A percentile compares a stretch with the other conserved stretches of the same genome.
phyloP scores from a whole-genome alignment of 2,797 vertebrate genomes.

The Enteromius unitaeniatus region DNA sequence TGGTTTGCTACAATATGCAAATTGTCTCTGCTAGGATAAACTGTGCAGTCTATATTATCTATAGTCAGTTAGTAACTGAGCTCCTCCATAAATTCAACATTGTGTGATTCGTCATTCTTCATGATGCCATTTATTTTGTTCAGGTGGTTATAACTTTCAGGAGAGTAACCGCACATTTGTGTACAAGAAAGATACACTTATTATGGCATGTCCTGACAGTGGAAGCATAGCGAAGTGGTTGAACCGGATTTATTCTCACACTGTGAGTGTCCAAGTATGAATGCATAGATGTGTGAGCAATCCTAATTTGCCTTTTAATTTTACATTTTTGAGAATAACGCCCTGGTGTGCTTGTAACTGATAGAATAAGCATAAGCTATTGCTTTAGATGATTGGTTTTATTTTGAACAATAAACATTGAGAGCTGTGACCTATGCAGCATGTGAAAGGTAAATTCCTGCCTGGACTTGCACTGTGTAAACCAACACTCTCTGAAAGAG shows the following conservation, averaged over 20 bases:
- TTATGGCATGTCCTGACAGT: conserved; percentile 55
- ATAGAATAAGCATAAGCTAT: neutral
- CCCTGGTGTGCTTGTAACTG: neutral
- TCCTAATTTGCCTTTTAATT: conserved; percentile 12
- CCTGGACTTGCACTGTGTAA: conserved; percentile 8
- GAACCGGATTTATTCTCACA: conserved; percentile 53
- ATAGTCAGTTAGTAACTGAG: neutral
- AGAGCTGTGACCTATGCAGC: neutral
- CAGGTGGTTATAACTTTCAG: conserved; percentile 13
- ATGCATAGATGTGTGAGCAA: neutral
- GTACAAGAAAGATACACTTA: conserved; percentile 25
- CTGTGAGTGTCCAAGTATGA: conserved; percentile 27
- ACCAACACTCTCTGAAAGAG: neutral
- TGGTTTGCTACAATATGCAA: conserved; percentile 26
- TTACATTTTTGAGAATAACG: neutral
- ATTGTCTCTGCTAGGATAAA: neutral
- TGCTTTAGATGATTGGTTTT: neutral
- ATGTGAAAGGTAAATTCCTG: neutral
- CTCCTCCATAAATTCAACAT: neutral
- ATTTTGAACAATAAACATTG: neutral
- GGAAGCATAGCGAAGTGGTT: conserved; percentile 50
- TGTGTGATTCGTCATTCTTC: neutral
- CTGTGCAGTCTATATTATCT: neutral
- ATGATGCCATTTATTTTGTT: neutral
- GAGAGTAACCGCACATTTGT: conserved; percentile 19